Evolutionary conservation across 2,888 invertebrate species (phyloP).

Genomic region (Drosophila pegasa): DNA sequence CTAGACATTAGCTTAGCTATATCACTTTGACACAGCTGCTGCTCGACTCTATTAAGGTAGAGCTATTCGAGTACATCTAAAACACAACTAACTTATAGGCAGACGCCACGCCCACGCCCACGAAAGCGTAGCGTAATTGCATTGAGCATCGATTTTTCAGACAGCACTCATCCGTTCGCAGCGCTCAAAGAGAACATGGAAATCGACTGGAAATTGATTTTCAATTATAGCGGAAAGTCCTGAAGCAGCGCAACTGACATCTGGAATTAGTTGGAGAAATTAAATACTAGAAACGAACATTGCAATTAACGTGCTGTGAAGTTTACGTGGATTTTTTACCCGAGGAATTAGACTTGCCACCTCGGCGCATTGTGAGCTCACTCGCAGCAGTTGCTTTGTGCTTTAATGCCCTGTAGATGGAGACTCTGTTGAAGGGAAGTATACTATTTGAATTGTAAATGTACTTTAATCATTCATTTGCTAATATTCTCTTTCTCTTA

Average conservation of each 20-base stretch:
- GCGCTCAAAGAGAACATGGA: constrained; percentile 34
- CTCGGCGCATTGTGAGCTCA: constrained; percentile 19
- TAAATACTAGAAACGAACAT: constrained; percentile 26
- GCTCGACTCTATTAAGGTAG: neutral
- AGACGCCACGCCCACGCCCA: neutral
- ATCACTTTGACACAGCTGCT: constrained; percentile 18
- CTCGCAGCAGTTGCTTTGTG: neutral
- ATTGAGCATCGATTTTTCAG: constrained; percentile 42
- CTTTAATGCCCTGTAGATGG: constrained; percentile 4
- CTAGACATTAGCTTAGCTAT: constrained; percentile 4
- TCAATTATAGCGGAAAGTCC: constrained; percentile 51
- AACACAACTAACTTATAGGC: constrained; percentile 9
- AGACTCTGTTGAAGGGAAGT: neutral
- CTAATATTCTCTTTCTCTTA: neutral
- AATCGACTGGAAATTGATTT: constrained; percentile 75
- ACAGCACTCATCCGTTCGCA: constrained; percentile 12
- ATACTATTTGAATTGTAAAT: neutral
- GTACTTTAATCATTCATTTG: too few relatives aligned
- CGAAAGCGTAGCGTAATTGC: constrained; percentile 36
- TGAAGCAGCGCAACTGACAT: constrained; percentile 26
- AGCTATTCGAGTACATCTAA: neutral
- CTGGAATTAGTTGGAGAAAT: constrained; percentile 26
- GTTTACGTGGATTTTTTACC: constrained; percentile 1
- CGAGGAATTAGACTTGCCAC: constrained; percentile 35
- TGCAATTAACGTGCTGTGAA: constrained; percentile 38